Base-by-base conservation (phyloP, 2,113 vertebrate species). In the Cyanoderma ruficeps region DNA sequence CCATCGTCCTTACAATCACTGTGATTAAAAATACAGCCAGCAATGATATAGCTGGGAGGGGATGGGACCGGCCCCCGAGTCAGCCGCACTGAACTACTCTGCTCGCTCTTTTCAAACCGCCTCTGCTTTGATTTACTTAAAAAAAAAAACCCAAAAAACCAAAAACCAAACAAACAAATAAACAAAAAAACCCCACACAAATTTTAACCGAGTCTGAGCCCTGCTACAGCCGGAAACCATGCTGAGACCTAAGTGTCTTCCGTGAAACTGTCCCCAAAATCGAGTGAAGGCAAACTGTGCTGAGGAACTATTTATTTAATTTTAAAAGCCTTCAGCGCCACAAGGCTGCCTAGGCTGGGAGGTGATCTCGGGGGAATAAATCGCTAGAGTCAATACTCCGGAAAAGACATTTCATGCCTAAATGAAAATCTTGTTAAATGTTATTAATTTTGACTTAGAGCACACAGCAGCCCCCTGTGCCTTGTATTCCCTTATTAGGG, bases 351-450 rank as follows among this genome's bases (percentile, higher is more conserved):
- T 91, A 41, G 55, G 69, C 64, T 96, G 95, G 96, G 94, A 97
- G 93, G 95, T 84, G 60, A 95, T 96, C 98, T 98, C 98, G 89
- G 88, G 98, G 98, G 99, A 98, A 98, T 98, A 98, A 98, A 99
- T 98, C 97, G 98, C 98, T 98, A 82, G 98, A 99, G 98, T 99
- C 98, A 99, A 99, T 99, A 98, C 98, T 98, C 98, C 98, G 98
- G 98, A 99, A 99, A 98, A 99, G 98, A 99, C 98, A 98, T 99
- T 99, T 99, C 98, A 99, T 99, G 99, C 98, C 98, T 98, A 99
- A 99, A 99, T 99, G 99, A 99, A 99, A 99, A 99, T 98, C 99
- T 99, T 99, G 99, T 99, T 99, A 99, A 99, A 99, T 98, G 98
- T 98, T 99, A 99, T 99, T 99, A 99, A 99, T 99, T 99, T 99